Conservation (phyloP, 2,888 invertebrate genomes). For the Acronicta aceris region DNA sequence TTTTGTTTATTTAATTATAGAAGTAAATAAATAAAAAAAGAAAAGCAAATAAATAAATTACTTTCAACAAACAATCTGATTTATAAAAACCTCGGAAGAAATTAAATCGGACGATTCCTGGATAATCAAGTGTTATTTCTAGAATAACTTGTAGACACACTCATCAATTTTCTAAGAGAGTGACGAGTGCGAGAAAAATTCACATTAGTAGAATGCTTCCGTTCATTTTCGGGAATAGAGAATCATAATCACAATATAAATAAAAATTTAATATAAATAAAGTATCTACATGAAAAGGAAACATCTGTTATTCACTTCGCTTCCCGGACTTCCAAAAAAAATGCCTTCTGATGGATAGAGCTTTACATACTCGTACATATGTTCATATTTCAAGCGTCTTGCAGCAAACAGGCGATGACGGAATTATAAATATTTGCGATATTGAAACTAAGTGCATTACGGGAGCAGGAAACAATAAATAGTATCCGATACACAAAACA, state of each 20-base stretch:
- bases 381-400: constrained; percentile 37
- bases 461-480: constrained; percentile 52
- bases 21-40: too few species aligned
- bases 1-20: too few species aligned
- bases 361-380: constrained; percentile 27
- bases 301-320: constrained; percentile 67
- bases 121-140: constrained; percentile 30
- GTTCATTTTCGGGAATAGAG: constrained; percentile 66
- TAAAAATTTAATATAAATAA: constrained; percentile 60
- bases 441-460: constrained; percentile 48
- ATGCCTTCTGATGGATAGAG: constrained; percentile 20
- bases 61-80: too few species aligned
- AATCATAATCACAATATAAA: constrained; percentile 54
- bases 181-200: constrained; percentile 65
- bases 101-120: constrained; percentile 24
- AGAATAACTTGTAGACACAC: constrained; percentile 26
- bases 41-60: too few species aligned
- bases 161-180: constrained; percentile 46
- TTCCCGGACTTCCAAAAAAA: constrained; percentile 50
- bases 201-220: constrained; percentile 62
- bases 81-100: not conserved
- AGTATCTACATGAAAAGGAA: constrained; percentile 65
- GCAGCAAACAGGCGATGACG: constrained; percentile 36
- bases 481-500: constrained; percentile 42
- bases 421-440: constrained; percentile 52